Base-by-base conservation (phyloP, 2,113 vertebrate species). In the Nibea coibor region DNA sequence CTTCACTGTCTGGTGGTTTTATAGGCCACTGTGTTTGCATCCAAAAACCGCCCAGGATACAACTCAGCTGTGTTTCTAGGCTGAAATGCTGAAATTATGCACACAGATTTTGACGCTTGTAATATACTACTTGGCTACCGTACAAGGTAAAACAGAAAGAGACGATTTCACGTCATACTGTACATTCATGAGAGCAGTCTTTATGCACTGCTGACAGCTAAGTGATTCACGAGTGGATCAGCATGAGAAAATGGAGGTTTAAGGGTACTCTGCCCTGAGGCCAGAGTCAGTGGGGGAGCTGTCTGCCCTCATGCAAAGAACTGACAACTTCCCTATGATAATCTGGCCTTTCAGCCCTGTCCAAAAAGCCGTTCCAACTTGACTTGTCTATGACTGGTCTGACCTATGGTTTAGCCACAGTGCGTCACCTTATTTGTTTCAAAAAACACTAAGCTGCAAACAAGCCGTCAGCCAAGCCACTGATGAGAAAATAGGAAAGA, bases 261-360 rank as follows among this genome's bases (percentile, higher is more conserved):
- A 28, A 26, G 5, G 39, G 45, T 73, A 35, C 26, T 68, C 50
- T 77, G 20, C 45, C 57, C 56, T 74, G 17, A 57, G 62, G 65
- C 43, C 24, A 81, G 50, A 66, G 28, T 59, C 42, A 58, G 43
- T 47, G 71, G 59, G 42, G 24, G 28, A 67, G 39, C 54, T 15
- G 31, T 74, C 48, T 11, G 35, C 72, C 53, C 77, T 47, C 16
- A n/a, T 19, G 31, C 42, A 47, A 51, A 77, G 53, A 83, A 54
- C 54, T 35, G 56, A 88, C 71, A 80, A 79, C 68, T 62, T 47
- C 54, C 12, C 42, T 19, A 19, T 78, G 51, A 69, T 83, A 84
- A 76, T 62, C 75, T 81, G 72, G 66, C 84, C 79, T 86, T 89
- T 87, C n/a, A 84, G 42, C 73, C 62, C 56, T n/a, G 24, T n/a